Percentiles rank a stretch among this genome's conserved stretches.
These are phyloP conservation scores for Heteromurus nitidus DNA, from an alignment of 2,888 invertebrate species.

Conservation along the genomic window DNA sequence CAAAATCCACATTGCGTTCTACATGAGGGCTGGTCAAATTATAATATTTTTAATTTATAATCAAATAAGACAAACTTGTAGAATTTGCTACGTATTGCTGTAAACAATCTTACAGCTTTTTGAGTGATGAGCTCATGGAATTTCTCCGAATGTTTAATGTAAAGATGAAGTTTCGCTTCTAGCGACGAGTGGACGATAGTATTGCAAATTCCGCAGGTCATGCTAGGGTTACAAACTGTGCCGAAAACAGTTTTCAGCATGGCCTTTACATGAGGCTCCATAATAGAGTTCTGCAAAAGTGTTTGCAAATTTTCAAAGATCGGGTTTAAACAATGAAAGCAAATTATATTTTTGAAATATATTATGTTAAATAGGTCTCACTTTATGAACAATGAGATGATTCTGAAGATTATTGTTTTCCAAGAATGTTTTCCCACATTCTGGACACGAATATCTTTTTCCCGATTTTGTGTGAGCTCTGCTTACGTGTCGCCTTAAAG, in stretches of 20 bases:
- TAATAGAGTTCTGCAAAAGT: background rate
- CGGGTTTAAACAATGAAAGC: background rate
- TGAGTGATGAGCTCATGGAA: slow-evolving; percentile 23
- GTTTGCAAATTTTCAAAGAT: background rate
- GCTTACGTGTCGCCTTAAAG: background rate
- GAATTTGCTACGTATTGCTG: background rate
- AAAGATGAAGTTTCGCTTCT: slow-evolving; percentile 44
- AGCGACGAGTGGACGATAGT: background rate
- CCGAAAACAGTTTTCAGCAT: slow-evolving; percentile 46
- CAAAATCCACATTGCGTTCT: no score
- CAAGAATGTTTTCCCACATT: slow-evolving; percentile 27
- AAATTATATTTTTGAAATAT: no score
- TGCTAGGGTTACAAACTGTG: background rate
- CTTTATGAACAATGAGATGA: background rate
- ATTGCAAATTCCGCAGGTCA: slow-evolving; percentile 38
- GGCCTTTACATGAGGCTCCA: slow-evolving; percentile 33
- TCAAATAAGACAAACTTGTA: background rate
- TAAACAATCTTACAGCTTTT: background rate
- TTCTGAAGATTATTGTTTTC: slow-evolving; percentile 5
- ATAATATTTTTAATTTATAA: no score
- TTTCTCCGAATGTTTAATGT: slow-evolving; percentile 49
- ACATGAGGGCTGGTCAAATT: slow-evolving; percentile 12
- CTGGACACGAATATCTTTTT: slow-evolving; percentile 8
- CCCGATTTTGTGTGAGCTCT: background rate
- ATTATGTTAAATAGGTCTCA: background rate